Base-by-base conservation (phyloP, 2,888 invertebrate genomes). In the Nomada flava region DNA sequence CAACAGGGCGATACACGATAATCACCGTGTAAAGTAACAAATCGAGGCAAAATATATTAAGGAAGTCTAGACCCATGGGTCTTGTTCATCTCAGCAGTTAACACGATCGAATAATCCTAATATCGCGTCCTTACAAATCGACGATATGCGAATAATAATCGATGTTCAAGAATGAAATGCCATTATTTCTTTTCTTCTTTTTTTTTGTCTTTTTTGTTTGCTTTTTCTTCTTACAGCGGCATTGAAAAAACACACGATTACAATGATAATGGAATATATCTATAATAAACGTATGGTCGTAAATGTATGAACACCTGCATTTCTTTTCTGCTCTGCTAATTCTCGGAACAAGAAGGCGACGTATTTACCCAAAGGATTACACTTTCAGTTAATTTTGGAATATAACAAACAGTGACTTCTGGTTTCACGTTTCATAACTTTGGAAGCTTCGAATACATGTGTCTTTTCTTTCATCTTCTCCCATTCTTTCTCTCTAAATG, bases 81-180 rank as follows among this genome's bases (percentile, higher is more conserved):
- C 13, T 15, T 47, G 26, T 23, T 57, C 13, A 7, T 36, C 44
- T 2, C 53, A 36, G 47, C 18, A 53, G 53, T 23, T 69, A 55
- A 69, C 29, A 53, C 18, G 53, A 52, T 59, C 53, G 60, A 68
- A 64, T 64, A 81, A 20, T 50, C 36, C 53, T 57, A 68, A 52
- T 50, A 18, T 76, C 57, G 23, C 18, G 60, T 70, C 26, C 60
- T 62, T 83, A 76, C 55, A 84, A 80, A 83, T 77, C 77, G 72
- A 76, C 76, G 76, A 79, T 79, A 71, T 85, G 78, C 84, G 70
- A 86, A 76, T 73, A 68, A 81, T 29, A 36, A 15, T 84, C 76
- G 76, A 86, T 84, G 84, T 75, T 70, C 59, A 42, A 73, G 29
- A 71, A 86, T 59, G 74, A 67, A 74, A 65, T 53, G 59, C 44